Base-by-base conservation (phyloP, 1,140 invertebrate genomes). In the Drosophila ogumai region DNA sequence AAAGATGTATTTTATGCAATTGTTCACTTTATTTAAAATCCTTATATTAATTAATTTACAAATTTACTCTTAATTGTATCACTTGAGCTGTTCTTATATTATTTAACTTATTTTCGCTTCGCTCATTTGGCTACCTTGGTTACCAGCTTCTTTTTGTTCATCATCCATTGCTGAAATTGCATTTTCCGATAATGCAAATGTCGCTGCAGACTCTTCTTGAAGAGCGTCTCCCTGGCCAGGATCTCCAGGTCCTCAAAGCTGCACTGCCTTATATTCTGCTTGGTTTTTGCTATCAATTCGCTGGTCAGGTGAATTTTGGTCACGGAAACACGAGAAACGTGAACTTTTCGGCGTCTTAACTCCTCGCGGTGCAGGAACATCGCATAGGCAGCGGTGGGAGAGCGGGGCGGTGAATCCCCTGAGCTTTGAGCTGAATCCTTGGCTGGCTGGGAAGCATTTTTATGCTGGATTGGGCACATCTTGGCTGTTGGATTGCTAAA, bases 261-360 rank as follows among this genome's bases (percentile, higher is more conserved):
- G 52, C 86, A 90, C 3, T 46, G 52, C 1, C 40, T 28, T 0
- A 90, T 90, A 36, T 90, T 90, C 41, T 82, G 52, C 13, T 90
- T 90, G 12, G 86, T 90, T 7, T 32, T 43, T 0, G 79, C 79
- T 8, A 90, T 90, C 15, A 90, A 28, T 10, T 90, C 84, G 43
- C 40, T 79, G 43, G 86, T 90, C 12, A 90, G 50, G 15, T 90
- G 87, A 22, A 90, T 86, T 49, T 90, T 90, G 1, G 86, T 90
- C 4, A 57, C 52, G 0, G 86, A 86, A 10, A 46, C 55, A 8
- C 86, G 75, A 0, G 71, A 49, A 0, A 59, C 44, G 1, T 74
- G 65, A 2, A 64, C 12, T 25, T 79, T 90, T 17, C 58, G 64
- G n/a, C 82, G 68, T 2, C 86, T 55, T 56, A 90, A 25, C 41